Base-by-base conservation (phyloP, 2,113 vertebrate species). In the Eulemur rufifrons region DNA sequence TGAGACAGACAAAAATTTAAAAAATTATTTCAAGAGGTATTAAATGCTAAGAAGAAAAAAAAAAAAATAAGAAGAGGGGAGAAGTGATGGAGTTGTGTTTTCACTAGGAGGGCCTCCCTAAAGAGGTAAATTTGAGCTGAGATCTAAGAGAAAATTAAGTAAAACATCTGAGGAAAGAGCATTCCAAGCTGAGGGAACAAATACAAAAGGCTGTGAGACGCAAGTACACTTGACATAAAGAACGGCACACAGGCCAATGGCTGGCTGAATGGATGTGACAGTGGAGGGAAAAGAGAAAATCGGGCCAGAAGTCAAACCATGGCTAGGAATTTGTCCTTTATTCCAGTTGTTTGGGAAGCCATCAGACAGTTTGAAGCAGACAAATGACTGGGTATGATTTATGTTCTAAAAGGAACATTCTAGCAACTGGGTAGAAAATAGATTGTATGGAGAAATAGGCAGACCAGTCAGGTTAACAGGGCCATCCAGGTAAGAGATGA, bases 111-210 rank as follows among this genome's bases (percentile, higher is more conserved):
- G 20, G 29, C 8, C 37, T 85, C 69, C 18, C 20, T 92, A 59
- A 89, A 14, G 32, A 80, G 66, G 52, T 59, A 66, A 91, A 91
- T 91, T 25, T 91, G 73, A 94, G 37, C 7, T 81, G 37, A 93
- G 47, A 88, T 39, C 21, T 84, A 86, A 66, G 37, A 84, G 37
- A 95, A 89, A 96, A 93, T 37, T 5, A 86, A 87, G 32, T 42
- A 90, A 54, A 90, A 61, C 54, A 61, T 50, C 32, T 32, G 68
- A 94, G 59, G 37, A 29, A 92, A 86, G 9, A 89, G 18, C 45
- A 73, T 39, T 80, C 42, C 42, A 68, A 42, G 13, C 13, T 25
- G 37, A 76, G 11, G 15, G 84, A 94, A 63, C 54, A 74, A 88
- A 25, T 50, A 91, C 7, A 56, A 68, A 93, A 80, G 73, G 25